phyloP scores from a whole-genome alignment of 2,113 vertebrate species.

The Peromyscus californicus region DNA sequence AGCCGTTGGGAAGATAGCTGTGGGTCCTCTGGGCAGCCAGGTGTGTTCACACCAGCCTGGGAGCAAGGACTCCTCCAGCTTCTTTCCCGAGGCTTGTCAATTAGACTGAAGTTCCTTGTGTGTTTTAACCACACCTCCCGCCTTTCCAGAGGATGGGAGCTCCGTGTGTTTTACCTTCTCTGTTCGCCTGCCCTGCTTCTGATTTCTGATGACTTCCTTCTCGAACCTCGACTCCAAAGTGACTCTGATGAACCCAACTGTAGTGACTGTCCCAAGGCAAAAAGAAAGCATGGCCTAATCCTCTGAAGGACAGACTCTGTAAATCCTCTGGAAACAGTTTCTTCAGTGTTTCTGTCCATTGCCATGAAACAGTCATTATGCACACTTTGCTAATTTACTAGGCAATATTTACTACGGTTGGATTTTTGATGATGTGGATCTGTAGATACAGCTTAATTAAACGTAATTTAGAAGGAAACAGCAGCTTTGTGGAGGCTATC shows the following conservation, averaged over 20 bases:
- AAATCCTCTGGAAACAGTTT: constrained; percentile 39
- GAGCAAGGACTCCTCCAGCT: not conserved
- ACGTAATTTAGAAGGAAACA: constrained; percentile 24
- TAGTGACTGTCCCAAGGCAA: not conserved
- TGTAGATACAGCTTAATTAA: not conserved
- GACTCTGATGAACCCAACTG: not conserved
- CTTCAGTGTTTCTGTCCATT: not conserved
- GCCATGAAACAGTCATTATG: constrained; percentile 11
- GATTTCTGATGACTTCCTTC: constrained; percentile 39
- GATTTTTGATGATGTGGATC: constrained; percentile 24
- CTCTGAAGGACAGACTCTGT: not conserved
- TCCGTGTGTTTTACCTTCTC: not conserved
- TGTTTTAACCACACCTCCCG: not conserved
- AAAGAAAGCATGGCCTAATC: not conserved
- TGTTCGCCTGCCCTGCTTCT: constrained; percentile 36
- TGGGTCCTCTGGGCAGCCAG: not conserved
- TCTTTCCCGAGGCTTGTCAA: not conserved
- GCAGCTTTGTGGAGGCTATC: not conserved
- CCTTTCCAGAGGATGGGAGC: not conserved
- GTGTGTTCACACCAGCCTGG: not conserved
- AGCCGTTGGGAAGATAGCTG: not conserved
- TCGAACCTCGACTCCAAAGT: not conserved
- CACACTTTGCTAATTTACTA: not conserved
- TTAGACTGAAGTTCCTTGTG: not conserved
- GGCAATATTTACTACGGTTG: not conserved